phyloP scores from a whole-genome alignment of 2,797 vertebrate genomes.

The Morelia viridis region DNA sequence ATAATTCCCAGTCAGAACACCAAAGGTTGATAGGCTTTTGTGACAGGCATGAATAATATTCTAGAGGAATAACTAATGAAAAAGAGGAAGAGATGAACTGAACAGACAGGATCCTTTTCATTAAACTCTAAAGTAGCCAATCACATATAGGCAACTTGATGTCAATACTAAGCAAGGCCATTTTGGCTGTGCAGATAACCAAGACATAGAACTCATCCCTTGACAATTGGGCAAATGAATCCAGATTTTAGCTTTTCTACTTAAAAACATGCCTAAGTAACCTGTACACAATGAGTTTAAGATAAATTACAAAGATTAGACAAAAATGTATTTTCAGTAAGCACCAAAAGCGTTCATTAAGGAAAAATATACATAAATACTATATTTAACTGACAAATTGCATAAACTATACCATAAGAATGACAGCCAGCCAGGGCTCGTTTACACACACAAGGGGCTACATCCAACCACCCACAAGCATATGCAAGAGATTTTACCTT shows the following conservation, averaged over 20 bases:
- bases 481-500: background rate
- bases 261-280: slow-evolving; percentile 43
- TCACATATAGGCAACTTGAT: slow-evolving; percentile 22
- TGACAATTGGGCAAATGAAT: slow-evolving; percentile 31
- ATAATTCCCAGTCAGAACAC: background rate
- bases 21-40: background rate
- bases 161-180: slow-evolving; percentile 34
- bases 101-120: slow-evolving; percentile 22
- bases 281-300: slow-evolving; percentile 52
- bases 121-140: slow-evolving; percentile 26
- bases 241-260: slow-evolving; percentile 1
- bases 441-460: background rate
- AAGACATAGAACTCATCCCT: slow-evolving; percentile 37
- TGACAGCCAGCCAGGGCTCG: slow-evolving; percentile 37
- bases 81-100: slow-evolving; percentile 28
- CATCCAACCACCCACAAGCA: background rate
- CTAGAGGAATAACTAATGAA: slow-evolving; percentile 40
- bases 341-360: slow-evolving; percentile 55
- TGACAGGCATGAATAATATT: slow-evolving; percentile 47
- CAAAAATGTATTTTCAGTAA: slow-evolving; percentile 63
- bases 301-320: slow-evolving; percentile 58
- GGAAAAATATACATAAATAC: slow-evolving; percentile 63
- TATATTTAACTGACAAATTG: slow-evolving; percentile 47
- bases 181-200: slow-evolving; percentile 38
- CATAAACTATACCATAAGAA: slow-evolving; percentile 60